A percentile compares a stretch with the other conserved stretches of the same genome.
phyloP scores from a whole-genome alignment of 2,113 vertebrate genomes.

The Sinocyclocheilus grahami region DNA sequence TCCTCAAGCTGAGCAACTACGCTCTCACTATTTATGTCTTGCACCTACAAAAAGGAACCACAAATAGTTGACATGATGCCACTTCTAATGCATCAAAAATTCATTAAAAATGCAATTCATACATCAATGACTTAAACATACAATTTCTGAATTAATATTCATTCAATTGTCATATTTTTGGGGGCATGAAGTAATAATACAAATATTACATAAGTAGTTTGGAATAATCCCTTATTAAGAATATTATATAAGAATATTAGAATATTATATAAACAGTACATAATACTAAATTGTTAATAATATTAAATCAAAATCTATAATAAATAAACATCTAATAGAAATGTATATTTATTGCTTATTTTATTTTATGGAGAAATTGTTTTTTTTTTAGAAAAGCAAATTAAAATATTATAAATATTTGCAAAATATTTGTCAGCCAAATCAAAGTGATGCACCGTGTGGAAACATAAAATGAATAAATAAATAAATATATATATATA shows the following conservation, averaged over 20 bases:
- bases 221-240: not conserved
- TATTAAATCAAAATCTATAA: not conserved
- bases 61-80: not conserved
- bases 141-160: not conserved
- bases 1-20: not conserved
- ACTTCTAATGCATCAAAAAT: not conserved
- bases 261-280: not conserved
- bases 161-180: not conserved
- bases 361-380: not conserved
- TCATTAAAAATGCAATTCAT: not conserved
- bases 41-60: slow-evolving; percentile 17
- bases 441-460: not conserved
- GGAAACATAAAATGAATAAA: not conserved
- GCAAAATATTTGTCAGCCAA: not conserved
- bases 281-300: not conserved
- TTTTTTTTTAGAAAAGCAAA: not conserved
- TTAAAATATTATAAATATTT: not conserved
- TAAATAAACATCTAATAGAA: not conserved
- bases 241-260: not conserved
- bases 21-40: not conserved
- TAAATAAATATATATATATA: no score
- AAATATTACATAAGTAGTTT: not conserved
- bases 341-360: no score
- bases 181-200: not conserved
- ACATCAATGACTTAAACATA: not conserved